A percentile compares a stretch with the other conserved stretches of the same genome.
Conservation (phyloP, 2,113 vertebrate genomes). For the Arenaria interpres region DNA sequence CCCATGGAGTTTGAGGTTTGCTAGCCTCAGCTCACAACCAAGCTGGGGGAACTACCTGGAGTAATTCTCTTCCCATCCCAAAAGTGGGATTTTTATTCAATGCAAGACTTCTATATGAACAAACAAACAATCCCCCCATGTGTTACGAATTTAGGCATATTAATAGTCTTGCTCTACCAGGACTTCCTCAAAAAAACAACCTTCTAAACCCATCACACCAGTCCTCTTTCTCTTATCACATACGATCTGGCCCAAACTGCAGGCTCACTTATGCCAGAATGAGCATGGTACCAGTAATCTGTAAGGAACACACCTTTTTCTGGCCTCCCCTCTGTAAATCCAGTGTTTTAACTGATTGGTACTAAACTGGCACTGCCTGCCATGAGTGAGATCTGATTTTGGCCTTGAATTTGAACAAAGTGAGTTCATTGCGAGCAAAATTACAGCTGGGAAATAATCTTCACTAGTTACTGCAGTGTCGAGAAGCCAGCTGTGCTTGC, state of each 20-base stretch:
- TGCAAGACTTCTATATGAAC: neutral
- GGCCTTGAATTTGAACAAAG: neutral
- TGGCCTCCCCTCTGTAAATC: neutral
- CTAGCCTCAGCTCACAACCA: neutral
- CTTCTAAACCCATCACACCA: neutral
- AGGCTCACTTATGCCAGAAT: neutral
- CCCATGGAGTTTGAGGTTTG: neutral
- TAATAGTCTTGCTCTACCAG: neutral
- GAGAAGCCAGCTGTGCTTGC: neutral
- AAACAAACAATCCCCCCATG: neutral
- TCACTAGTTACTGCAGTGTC: neutral
- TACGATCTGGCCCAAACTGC: neutral
- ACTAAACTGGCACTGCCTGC: neutral
- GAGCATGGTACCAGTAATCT: neutral
- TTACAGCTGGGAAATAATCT: neutral
- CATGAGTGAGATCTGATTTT: neutral
- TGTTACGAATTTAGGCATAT: neutral
- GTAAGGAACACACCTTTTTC: neutral
- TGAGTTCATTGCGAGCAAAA: neutral
- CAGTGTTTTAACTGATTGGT: neutral
- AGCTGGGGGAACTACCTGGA: neutral
- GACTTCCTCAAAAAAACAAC: neutral
- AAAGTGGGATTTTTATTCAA: neutral
- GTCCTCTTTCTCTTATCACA: neutral
- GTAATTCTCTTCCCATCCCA: neutral